Evolutionary conservation across 64 coral and sea anemone species (phyloP).

Genomic region (Pachyseris speciosa): DNA sequence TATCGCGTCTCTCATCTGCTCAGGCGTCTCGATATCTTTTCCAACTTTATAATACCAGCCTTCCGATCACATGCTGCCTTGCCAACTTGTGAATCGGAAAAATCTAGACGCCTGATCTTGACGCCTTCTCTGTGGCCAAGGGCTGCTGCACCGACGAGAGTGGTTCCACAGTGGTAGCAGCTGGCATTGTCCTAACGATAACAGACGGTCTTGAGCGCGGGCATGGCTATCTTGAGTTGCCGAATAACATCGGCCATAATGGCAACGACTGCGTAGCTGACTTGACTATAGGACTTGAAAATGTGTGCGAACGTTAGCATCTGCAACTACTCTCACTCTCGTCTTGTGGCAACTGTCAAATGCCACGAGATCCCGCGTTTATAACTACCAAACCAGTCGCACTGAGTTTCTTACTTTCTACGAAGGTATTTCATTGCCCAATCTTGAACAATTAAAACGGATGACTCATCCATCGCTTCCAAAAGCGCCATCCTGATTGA

Average conservation of each 20-base stretch:
- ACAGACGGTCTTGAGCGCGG: not conserved
- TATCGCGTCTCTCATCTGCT: conserved; percentile 35
- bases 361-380: conserved; percentile 37
- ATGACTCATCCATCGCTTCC: conserved; percentile 21
- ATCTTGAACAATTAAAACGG: conserved; percentile 37
- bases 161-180: conserved; percentile 32
- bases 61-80: conserved; percentile 47
- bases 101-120: conserved; percentile 50
- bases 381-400: conserved; percentile 23
- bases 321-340: not conserved
- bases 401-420: conserved; percentile 13
- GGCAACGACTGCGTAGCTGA: not conserved
- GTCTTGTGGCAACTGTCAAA: conserved; percentile 13
- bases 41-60: conserved; percentile 53
- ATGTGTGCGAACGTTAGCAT: conserved; percentile 14
- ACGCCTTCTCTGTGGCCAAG: conserved; percentile 40
- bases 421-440: conserved; percentile 39
- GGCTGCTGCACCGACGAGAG: conserved; percentile 35
- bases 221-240: conserved; percentile 20
- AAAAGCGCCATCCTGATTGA: conserved; percentile 38
- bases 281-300: not conserved
- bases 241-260: not conserved
- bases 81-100: conserved; percentile 60
- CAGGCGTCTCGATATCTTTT: conserved; percentile 39
- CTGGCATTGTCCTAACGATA: not conserved